These are phyloP conservation scores for Lucifuga dentata DNA, from an alignment of 2,113 vertebrate genomes.

Conservation along the genomic window DNA sequence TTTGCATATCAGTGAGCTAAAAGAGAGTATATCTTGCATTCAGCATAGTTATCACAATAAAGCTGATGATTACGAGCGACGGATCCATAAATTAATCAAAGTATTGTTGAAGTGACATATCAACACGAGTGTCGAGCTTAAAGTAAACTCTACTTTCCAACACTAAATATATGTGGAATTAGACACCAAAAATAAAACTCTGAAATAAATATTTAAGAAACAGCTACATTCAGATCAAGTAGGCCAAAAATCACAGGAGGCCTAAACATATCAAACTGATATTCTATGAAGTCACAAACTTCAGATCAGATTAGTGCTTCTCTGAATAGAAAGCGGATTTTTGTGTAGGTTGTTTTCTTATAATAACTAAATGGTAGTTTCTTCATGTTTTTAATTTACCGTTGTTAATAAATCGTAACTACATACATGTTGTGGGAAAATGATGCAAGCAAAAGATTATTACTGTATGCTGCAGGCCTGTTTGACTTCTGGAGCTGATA, in stretches of 20 bases:
- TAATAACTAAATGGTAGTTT: constrained; percentile 2
- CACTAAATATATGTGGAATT: too few species aligned
- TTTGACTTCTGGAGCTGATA: constrained; percentile 42
- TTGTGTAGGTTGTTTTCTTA: background rate
- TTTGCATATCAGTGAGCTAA: too few species aligned
- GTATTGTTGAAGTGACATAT: constrained; percentile 43
- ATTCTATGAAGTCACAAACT: background rate
- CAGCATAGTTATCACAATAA: too few species aligned
- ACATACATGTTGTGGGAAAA: background rate
- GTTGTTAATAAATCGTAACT: background rate
- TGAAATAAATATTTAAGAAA: too few species aligned
- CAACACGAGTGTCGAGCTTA: constrained; percentile 39
- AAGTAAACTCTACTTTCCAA: too few species aligned
- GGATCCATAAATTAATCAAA: constrained; percentile 5
- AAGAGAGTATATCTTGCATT: too few species aligned
- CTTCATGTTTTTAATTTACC: constrained; percentile 3
- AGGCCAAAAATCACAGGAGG: too few species aligned
- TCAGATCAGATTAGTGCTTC: too few species aligned
- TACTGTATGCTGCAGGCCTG: background rate
- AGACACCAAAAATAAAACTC: too few species aligned
- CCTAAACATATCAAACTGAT: too few species aligned
- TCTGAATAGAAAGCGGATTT: background rate
- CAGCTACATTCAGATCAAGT: too few species aligned
- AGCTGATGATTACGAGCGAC: too few species aligned
- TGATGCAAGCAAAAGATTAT: background rate